Percentiles rank a stretch among this genome's conserved stretches.
Evolutionary conservation across 2,797 vertebrate species (phyloP).

Genomic region (Brachymystax lenok): DNA sequence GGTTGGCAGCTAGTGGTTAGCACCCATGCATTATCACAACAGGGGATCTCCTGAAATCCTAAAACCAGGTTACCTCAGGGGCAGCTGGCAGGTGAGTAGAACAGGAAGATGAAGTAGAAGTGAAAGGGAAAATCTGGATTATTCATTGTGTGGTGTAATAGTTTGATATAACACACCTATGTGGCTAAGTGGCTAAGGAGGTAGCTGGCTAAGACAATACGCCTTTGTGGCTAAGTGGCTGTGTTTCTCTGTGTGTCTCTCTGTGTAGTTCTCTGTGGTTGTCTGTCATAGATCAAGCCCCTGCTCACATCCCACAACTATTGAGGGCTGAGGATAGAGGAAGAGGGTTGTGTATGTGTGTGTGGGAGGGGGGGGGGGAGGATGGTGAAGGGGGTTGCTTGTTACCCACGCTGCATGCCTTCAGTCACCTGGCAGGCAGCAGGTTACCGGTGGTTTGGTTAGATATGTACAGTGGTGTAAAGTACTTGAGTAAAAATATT

Average conservation of each 20-base stretch:
- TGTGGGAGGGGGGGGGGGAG: neutral
- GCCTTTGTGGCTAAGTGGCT: too few species aligned
- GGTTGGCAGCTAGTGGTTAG: neutral
- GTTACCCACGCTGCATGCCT: neutral
- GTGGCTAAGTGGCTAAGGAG: neutral
- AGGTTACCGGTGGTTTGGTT: conserved; percentile 34
- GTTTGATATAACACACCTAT: neutral
- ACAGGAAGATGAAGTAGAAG: neutral
- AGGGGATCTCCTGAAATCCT: neutral
- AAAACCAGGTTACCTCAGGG: neutral
- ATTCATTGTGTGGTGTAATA: neutral
- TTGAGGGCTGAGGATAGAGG: too few species aligned
- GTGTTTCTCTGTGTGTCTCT: too few species aligned
- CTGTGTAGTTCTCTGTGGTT: too few species aligned
- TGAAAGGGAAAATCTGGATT: neutral
- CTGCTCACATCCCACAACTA: too few species aligned
- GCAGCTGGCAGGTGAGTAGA: neutral
- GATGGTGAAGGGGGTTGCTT: neutral
- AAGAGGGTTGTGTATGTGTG: too few species aligned
- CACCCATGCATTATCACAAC: neutral
- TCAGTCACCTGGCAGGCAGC: neutral
- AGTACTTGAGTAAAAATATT: too few species aligned
- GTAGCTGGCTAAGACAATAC: too few species aligned
- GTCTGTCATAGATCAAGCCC: too few species aligned
- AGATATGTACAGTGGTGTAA: conserved; percentile 7